These are phyloP conservation scores for Meteorus colon DNA, from an alignment of 2,888 invertebrate genomes.

Conservation along the genomic window DNA sequence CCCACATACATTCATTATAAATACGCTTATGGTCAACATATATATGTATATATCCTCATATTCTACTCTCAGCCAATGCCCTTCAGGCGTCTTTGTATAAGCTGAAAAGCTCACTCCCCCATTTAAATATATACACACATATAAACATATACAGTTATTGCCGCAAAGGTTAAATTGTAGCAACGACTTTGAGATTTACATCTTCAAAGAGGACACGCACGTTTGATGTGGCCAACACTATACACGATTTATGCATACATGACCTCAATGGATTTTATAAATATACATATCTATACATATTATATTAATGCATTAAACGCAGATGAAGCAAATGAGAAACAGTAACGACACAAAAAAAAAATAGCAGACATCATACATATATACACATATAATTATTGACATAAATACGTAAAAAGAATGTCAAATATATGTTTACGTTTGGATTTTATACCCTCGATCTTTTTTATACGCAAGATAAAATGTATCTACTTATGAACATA, in stretches of 20 bases:
- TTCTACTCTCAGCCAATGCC: slow-evolving; percentile 41
- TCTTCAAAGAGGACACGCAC: slow-evolving; percentile 62
- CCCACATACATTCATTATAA: not conserved
- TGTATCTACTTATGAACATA: too few relatives aligned
- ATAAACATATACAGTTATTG: slow-evolving; percentile 55
- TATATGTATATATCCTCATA: slow-evolving; percentile 12
- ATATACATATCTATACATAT: not conserved
- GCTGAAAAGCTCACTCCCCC: slow-evolving; percentile 31
- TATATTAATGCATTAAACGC: not conserved
- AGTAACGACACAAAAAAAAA: not conserved
- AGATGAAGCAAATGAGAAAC: not conserved
- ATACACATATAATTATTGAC: too few relatives aligned
- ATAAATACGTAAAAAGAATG: too few relatives aligned
- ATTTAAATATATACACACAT: not conserved
- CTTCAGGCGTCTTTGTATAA: slow-evolving; percentile 45
- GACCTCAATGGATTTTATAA: not conserved
- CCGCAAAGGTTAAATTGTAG: slow-evolving; percentile 65
- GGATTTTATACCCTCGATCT: too few relatives aligned
- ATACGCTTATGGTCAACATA: not conserved
- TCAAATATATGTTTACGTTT: not conserved
- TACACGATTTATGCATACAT: not conserved
- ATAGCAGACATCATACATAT: not conserved
- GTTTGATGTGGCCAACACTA: slow-evolving; percentile 62
- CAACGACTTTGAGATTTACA: slow-evolving; percentile 60
- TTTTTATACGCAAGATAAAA: too few relatives aligned